These are phyloP conservation scores for Phengaris arion DNA, from an alignment of 2,888 invertebrate species.

Conservation along the genomic window DNA sequence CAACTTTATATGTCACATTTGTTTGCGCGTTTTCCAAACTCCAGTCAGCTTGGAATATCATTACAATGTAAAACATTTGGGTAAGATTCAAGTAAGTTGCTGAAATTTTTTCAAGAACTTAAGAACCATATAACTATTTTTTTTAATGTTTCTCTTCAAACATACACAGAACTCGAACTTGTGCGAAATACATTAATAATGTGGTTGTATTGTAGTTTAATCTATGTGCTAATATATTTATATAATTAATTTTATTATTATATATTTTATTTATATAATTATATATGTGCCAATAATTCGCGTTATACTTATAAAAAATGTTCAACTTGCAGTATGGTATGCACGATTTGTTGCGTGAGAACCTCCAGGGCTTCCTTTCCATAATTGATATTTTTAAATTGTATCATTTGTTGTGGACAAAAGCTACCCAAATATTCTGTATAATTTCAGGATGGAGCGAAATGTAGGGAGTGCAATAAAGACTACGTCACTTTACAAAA, in stretches of 20 bases:
- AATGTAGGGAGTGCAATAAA: not conserved
- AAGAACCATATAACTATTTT: not conserved
- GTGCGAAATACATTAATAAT: too few relatives aligned
- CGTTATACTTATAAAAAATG: too few relatives aligned
- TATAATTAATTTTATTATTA: too few relatives aligned
- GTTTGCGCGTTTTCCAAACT: not conserved
- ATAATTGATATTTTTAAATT: too few relatives aligned
- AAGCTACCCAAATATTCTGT: too few relatives aligned
- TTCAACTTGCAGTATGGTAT: too few relatives aligned
- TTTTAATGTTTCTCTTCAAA: not conserved
- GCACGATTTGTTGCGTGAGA: too few relatives aligned
- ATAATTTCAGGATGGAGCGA: not conserved
- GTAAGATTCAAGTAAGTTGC: not conserved
- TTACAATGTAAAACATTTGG: slow-evolving; percentile 9
- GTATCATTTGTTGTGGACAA: too few relatives aligned
- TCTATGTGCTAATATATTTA: accelerated
- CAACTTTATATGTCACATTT: not conserved
- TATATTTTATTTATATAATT: too few relatives aligned
- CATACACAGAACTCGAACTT: not conserved
- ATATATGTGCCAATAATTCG: too few relatives aligned
- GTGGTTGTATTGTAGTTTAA: too few relatives aligned
- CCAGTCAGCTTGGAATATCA: slow-evolving; percentile 7
- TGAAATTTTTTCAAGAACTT: not conserved
- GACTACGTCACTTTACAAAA: not conserved
- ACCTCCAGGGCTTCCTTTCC: too few relatives aligned